A percentile compares a stretch with the other conserved stretches of the same genome.
Conservation (phyloP, 1,140 invertebrate species). For the Drosophila neocordata region DNA sequence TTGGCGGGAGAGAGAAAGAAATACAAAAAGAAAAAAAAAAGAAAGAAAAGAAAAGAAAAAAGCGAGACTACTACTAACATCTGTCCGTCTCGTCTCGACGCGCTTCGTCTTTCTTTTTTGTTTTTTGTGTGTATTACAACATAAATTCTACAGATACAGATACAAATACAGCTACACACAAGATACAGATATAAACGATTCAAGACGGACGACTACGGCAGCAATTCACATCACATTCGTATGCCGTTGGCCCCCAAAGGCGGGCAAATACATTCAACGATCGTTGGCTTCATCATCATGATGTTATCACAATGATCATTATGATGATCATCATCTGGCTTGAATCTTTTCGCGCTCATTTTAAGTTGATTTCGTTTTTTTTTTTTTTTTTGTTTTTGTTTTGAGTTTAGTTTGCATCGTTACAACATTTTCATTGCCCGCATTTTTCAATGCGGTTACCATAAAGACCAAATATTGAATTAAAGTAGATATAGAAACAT, state of each 20-base stretch:
- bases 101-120: constrained; percentile 27
- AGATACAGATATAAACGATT: constrained; percentile 52
- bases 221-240: constrained; percentile 39
- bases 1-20: constrained; percentile 30
- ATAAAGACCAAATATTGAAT: constrained; percentile 21
- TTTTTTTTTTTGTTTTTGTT: constrained; percentile 6
- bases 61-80: constrained; percentile 10
- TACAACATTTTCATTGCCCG: constrained; percentile 22
- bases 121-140: constrained; percentile 48
- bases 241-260: constrained; percentile 70
- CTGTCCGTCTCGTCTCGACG: constrained; percentile 23
- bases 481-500: not conserved
- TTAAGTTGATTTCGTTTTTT: constrained; percentile 8
- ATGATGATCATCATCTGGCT: constrained; percentile 35
- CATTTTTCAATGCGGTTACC: constrained; percentile 12
- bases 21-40: constrained; percentile 8
- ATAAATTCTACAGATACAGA: constrained; percentile 70
- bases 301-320: constrained; percentile 26
- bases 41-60: constrained; percentile 11
- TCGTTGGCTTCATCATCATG: constrained; percentile 36
- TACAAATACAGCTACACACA: constrained; percentile 37
- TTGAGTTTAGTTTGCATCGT: constrained; percentile 25
- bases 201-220: constrained; percentile 28
- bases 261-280: constrained; percentile 42
- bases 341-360: constrained; percentile 37